Evolutionary conservation across 1,140 invertebrate species (phyloP).

Genomic region (Lepidurus packardi): DNA sequence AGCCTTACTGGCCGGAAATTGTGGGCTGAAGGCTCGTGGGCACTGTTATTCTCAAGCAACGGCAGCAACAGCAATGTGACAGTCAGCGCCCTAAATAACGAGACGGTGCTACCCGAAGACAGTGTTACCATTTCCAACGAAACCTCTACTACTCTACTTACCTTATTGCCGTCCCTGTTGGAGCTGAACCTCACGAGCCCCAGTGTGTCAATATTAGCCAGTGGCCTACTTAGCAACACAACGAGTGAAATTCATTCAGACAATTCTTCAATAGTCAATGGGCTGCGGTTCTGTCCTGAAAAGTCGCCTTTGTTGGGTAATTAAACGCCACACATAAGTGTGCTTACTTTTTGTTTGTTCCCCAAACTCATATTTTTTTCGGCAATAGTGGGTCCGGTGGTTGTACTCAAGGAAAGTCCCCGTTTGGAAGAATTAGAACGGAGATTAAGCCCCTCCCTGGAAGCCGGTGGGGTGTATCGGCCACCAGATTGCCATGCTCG

Average conservation of each 20-base stretch:
- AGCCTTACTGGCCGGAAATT: neutral
- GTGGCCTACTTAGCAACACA: constrained; percentile 4
- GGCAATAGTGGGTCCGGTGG: constrained; percentile 46
- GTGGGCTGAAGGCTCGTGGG: neutral
- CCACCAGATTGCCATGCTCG: constrained; percentile 67
- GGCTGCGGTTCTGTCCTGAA: constrained; percentile 17
- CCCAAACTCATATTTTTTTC: neutral
- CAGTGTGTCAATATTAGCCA: neutral
- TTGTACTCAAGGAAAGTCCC: constrained; percentile 44
- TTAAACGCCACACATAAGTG: neutral
- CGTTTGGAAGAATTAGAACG: constrained; percentile 46
- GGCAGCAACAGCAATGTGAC: neutral
- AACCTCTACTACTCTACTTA: neutral
- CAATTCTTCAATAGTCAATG: neutral
- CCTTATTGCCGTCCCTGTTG: neutral
- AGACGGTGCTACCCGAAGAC: neutral
- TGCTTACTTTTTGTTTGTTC: neutral
- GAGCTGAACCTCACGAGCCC: neutral
- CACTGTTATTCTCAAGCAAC: neutral
- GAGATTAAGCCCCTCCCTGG: constrained; percentile 45
- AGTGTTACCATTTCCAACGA: neutral
- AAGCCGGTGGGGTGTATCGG: constrained; percentile 66
- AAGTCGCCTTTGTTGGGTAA: constrained; percentile 30
- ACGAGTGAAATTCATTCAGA: neutral
- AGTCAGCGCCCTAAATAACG: neutral